These are phyloP conservation scores for Tridacna gigas DNA, from an alignment of 2,888 invertebrate genomes.

Conservation along the genomic window DNA sequence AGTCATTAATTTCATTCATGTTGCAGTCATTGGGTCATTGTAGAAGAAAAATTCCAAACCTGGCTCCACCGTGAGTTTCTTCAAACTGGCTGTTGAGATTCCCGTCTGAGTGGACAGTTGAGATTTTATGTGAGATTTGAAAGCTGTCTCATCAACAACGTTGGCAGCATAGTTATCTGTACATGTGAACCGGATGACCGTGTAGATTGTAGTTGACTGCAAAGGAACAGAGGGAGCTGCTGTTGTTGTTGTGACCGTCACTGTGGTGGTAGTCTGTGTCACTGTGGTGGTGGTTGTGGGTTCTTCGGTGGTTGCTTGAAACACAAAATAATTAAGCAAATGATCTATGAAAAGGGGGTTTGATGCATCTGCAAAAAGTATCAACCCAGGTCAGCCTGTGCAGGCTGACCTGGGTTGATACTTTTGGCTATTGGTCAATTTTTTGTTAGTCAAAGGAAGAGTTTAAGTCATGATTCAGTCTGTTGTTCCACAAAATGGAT, in stretches of 20 bases:
- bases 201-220: neutral
- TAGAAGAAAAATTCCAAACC: neutral
- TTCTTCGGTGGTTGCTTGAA: constrained; percentile 1
- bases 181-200: neutral
- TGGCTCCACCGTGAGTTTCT: neutral
- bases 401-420: too few relatives aligned
- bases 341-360: too few relatives aligned
- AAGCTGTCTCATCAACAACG: neutral
- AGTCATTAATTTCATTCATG: too few relatives aligned
- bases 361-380: too few relatives aligned
- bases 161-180: neutral
- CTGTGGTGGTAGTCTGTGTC: neutral
- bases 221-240: neutral
- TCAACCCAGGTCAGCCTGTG: too few relatives aligned
- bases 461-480: too few relatives aligned
- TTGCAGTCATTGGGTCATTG: neutral
- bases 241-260: neutral
- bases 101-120: neutral
- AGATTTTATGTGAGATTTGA: constrained; percentile 4
- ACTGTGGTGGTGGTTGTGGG: neutral
- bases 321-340: too few relatives aligned
- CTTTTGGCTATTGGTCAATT: too few relatives aligned
- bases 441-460: too few relatives aligned
- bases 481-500: too few relatives aligned
- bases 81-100: neutral